Percentiles rank a stretch among this genome's conserved stretches.
These are phyloP conservation scores for Charanyca ferruginea DNA, from an alignment of 2,888 invertebrate species.

Conservation along the genomic window DNA sequence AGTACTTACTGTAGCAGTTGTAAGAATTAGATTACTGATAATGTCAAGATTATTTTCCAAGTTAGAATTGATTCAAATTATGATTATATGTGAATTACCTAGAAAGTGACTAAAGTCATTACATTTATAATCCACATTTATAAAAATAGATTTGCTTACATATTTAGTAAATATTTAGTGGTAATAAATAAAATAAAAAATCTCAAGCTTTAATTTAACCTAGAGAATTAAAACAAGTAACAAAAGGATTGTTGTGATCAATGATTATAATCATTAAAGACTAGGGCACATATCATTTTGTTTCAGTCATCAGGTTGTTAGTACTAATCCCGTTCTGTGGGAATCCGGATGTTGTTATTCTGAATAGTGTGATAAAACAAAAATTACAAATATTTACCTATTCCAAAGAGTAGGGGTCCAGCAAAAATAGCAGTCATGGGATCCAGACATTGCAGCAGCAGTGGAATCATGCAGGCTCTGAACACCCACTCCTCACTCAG, in stretches of 20 bases:
- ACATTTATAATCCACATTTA: too few species aligned
- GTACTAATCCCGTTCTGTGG: not conserved
- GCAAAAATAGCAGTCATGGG: slow-evolving; percentile 95
- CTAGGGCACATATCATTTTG: not conserved
- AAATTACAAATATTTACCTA: slow-evolving; percentile 89
- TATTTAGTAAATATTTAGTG: too few species aligned
- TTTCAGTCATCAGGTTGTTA: not conserved
- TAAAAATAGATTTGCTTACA: too few species aligned
- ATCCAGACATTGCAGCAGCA: slow-evolving; percentile 95
- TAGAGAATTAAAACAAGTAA: too few species aligned
- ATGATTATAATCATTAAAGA: not conserved
- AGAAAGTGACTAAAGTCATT: too few species aligned
- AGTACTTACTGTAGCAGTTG: not conserved
- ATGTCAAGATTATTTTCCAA: not conserved
- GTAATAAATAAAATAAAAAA: too few species aligned
- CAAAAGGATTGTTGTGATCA: too few species aligned
- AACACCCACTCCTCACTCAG: slow-evolving; percentile 99
- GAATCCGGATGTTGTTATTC: not conserved
- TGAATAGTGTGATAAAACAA: too few species aligned
- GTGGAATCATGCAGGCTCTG: slow-evolving; percentile 98
- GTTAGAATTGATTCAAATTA: not conserved
- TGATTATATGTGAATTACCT: too few species aligned
- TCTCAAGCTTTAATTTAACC: too few species aligned
- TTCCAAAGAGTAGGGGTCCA: slow-evolving; percentile 97
- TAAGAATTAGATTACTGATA: not conserved